Evolutionary conservation across 2,113 vertebrate species (phyloP).

Genomic region (Cathartes aura): DNA sequence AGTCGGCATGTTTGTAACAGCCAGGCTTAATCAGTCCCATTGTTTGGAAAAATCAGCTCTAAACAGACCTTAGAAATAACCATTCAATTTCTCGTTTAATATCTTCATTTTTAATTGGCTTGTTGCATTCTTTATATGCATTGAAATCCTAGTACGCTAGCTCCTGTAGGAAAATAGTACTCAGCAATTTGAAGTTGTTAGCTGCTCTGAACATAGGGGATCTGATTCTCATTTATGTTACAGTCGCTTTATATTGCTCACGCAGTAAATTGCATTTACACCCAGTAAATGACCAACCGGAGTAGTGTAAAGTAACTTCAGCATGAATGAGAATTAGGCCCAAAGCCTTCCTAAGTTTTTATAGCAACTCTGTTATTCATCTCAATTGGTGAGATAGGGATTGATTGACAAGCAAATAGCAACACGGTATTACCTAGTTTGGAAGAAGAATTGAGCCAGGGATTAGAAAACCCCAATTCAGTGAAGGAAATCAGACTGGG

Average conservation of each 20-base stretch:
- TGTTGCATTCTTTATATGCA: conserved; percentile 48
- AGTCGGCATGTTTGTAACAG: background rate
- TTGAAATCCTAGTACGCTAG: conserved; percentile 3
- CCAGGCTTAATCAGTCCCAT: background rate
- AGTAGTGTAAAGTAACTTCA: conserved; percentile 52
- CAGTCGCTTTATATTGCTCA: conserved; percentile 47
- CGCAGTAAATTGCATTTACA: conserved; percentile 63
- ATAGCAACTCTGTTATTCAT: conserved; percentile 62
- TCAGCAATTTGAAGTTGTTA: conserved; percentile 55
- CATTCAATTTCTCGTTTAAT: conserved; percentile 47
- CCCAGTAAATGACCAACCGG: conserved; percentile 21
- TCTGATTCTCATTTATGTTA: conserved; percentile 62
- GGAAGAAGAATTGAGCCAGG: conserved; percentile 62
- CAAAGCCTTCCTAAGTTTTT: conserved; percentile 63
- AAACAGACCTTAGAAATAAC: conserved; percentile 49
- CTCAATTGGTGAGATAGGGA: conserved; percentile 68
- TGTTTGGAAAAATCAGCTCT: conserved; percentile 25
- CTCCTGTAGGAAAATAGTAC: conserved; percentile 53
- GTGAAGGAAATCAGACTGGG: conserved; percentile 65
- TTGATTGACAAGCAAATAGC: conserved; percentile 73
- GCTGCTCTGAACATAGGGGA: conserved; percentile 57
- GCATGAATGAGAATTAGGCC: conserved; percentile 55
- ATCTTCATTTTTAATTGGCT: conserved; percentile 65
- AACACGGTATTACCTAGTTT: conserved; percentile 49
- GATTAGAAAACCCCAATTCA: conserved; percentile 72